phyloP scores from a whole-genome alignment of 2,888 invertebrate genomes.

The Mimas tiliae region DNA sequence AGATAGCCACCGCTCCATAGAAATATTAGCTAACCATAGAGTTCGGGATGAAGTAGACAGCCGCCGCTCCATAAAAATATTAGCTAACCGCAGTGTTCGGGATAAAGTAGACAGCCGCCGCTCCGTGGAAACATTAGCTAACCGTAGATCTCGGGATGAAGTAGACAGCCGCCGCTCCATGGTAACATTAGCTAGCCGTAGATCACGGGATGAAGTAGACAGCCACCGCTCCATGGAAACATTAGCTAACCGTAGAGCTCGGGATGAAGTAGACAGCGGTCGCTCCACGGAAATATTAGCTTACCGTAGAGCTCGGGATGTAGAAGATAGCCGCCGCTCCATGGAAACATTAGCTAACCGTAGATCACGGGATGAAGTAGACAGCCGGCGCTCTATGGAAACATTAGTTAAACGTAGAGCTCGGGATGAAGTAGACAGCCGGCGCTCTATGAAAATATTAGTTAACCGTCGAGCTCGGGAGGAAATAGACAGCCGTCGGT shows the following conservation, averaged over 20 bases:
- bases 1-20: too few relatives aligned
- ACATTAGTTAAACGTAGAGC: neutral
- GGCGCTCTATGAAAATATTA: neutral
- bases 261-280: conserved; percentile 41
- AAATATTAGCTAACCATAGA: neutral
- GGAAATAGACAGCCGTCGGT: neutral
- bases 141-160: neutral
- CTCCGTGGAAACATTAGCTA: conserved; percentile 3
- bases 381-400: neutral
- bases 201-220: conserved; percentile 35
- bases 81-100: neutral
- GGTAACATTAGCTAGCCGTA: neutral
- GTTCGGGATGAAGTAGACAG: neutral
- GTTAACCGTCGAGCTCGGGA: neutral
- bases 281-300: neutral
- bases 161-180: conserved; percentile 4
- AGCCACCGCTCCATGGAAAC: conserved; percentile 27
- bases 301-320: neutral
- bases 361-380: neutral
- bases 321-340: neutral
- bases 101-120: conserved; percentile 4
- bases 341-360: conserved; percentile 10
- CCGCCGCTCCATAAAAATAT: neutral
- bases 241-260: neutral
- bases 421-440: neutral